Percentiles rank a stretch among this genome's conserved stretches.
Evolutionary conservation across 2,888 invertebrate species (phyloP).

Genomic region (Arge pagana): DNA sequence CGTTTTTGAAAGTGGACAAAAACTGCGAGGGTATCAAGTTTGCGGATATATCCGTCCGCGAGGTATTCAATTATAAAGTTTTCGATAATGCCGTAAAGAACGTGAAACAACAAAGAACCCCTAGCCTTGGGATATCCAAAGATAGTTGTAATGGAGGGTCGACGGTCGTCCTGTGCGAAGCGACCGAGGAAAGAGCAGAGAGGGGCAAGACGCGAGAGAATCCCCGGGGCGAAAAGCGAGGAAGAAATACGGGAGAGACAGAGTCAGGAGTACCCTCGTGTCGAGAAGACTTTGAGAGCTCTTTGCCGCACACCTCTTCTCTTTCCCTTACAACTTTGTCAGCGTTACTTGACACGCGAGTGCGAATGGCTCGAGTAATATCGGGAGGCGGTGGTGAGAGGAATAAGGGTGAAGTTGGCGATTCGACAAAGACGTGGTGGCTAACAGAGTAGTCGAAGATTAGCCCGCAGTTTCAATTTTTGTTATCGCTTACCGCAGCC

Average conservation of each 20-base stretch:
- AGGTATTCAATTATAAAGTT: constrained; percentile 14
- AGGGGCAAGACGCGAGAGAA: background rate
- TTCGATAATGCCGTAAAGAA: background rate
- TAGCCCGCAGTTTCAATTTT: too few species aligned
- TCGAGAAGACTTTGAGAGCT: constrained; percentile 52
- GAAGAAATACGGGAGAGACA: constrained; percentile 23
- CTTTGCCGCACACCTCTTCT: constrained; percentile 38
- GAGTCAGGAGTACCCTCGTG: constrained; percentile 48
- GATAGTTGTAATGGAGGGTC: constrained; percentile 19
- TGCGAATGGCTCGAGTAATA: constrained; percentile 1
- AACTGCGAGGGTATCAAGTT: too few species aligned
- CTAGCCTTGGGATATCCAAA: constrained; percentile 9
- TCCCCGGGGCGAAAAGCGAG: background rate
- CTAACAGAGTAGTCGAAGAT: too few species aligned
- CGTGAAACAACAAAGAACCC: background rate
- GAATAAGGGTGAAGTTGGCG: too few species aligned
- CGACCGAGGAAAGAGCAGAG: constrained; percentile 20
- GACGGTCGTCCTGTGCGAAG: constrained; percentile 13
- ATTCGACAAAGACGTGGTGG: too few species aligned
- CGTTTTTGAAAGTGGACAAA: too few species aligned
- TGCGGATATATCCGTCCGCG: too few species aligned
- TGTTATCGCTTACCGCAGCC: too few species aligned
- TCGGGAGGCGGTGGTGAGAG: too few species aligned
- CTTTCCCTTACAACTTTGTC: constrained; percentile 50
- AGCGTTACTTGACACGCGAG: constrained; percentile 41